These are phyloP conservation scores for Hiodon alosoides DNA, from an alignment of 2,113 vertebrate genomes.

Conservation along the genomic window DNA sequence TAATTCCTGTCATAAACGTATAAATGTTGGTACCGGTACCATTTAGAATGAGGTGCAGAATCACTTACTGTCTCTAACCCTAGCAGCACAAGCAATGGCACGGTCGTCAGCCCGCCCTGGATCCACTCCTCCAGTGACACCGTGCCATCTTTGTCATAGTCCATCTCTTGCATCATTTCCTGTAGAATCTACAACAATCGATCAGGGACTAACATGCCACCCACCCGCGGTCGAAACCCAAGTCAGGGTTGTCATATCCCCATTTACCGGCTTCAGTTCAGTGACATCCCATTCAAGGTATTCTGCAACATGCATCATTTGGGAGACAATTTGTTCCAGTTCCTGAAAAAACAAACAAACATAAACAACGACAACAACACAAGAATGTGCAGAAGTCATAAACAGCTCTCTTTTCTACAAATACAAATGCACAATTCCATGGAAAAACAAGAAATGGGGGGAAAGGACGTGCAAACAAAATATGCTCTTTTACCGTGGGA, in stretches of 20 bases:
- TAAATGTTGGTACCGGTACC: no score
- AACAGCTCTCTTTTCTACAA: not conserved
- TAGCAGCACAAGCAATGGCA: constrained; percentile 84
- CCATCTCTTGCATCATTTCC: constrained; percentile 97
- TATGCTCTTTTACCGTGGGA: constrained; percentile 27
- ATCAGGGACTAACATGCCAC: not conserved
- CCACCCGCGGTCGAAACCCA: no score
- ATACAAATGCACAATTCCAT: not conserved
- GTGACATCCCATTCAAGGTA: constrained; percentile 84
- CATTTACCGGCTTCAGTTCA: constrained; percentile 80
- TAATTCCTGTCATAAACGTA: not conserved
- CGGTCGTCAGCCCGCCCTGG: constrained; percentile 92
- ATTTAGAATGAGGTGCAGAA: not conserved
- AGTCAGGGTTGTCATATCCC: no score
- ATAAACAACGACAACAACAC: not conserved
- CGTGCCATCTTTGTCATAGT: constrained; percentile 86
- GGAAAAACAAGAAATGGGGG: no score
- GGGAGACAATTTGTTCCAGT: constrained; percentile 73
- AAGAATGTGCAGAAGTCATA: not conserved
- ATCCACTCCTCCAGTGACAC: constrained; percentile 93
- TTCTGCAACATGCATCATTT: constrained; percentile 82
- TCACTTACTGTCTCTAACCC: constrained; percentile 83
- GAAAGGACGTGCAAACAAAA: not conserved
- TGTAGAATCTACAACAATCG: constrained; percentile 75
- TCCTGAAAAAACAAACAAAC: constrained; percentile 50